phyloP scores from a whole-genome alignment of 1,140 invertebrate species.

The Lysiphlebus fabarum region DNA sequence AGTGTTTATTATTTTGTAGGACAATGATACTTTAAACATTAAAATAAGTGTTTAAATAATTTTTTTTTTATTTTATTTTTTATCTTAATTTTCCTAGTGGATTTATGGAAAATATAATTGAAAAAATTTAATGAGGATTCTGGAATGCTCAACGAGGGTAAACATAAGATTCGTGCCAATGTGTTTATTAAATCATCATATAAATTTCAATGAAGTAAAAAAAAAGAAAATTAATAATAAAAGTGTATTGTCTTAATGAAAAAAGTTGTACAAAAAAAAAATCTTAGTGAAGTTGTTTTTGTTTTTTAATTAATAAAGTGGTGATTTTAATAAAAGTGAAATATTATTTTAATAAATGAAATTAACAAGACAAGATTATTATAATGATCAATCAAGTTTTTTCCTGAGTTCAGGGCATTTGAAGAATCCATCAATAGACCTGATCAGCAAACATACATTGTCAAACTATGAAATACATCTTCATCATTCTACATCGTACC shows the following conservation, averaged over 20 bases:
- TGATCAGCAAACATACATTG: not conserved
- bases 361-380: not conserved
- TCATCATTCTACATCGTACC: conserved; percentile 5
- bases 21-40: no score
- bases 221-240: no score
- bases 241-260: not conserved
- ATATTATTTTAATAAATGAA: not conserved
- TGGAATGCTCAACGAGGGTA: conserved; percentile 43
- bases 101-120: no score
- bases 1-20: no score
- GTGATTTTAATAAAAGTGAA: not conserved
- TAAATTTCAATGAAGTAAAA: no score
- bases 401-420: no score
- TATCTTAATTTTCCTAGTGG: no score
- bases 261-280: not conserved
- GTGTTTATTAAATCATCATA: not conserved
- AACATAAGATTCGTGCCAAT: conserved; percentile 40
- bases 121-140: no score
- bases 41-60: no score
- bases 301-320: not conserved
- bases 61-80: no score
- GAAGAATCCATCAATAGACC: no score
- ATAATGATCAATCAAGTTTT: no score
- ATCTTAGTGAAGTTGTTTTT: conserved; percentile 17
- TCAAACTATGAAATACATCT: not conserved